phyloP scores from a whole-genome alignment of 2,888 invertebrate species.

The Amphipoea lucens region DNA sequence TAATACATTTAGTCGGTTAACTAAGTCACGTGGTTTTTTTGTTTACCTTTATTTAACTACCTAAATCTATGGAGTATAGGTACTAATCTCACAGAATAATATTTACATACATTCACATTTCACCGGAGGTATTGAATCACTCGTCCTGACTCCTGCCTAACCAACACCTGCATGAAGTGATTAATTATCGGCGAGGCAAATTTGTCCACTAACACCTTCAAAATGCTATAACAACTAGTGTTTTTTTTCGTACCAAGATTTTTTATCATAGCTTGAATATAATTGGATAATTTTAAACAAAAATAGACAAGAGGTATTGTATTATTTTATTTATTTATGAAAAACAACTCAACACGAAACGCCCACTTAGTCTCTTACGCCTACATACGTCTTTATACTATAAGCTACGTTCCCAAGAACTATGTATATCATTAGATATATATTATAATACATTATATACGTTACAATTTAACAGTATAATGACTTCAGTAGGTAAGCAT shows the following conservation, averaged over 20 bases:
- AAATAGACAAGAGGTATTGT: neutral
- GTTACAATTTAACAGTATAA: neutral
- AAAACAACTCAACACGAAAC: neutral
- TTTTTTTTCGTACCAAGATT: neutral
- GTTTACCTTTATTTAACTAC: too few relatives aligned
- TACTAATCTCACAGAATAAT: neutral
- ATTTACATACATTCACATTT: neutral
- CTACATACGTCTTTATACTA: neutral
- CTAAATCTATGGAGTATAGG: neutral
- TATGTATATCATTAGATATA: neutral
- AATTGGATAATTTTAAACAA: neutral
- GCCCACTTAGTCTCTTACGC: neutral
- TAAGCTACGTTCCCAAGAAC: slow-evolving; percentile 6
- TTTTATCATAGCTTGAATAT: neutral
- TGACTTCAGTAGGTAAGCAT: too few relatives aligned
- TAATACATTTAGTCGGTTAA: too few relatives aligned
- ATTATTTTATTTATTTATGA: too few relatives aligned
- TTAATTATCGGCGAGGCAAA: too few relatives aligned
- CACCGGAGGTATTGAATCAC: neutral
- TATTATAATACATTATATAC: neutral
- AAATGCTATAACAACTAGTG: neutral
- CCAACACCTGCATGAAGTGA: neutral
- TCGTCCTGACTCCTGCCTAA: neutral
- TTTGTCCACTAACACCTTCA: neutral
- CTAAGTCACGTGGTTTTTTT: too few relatives aligned